Evolutionary conservation across 2,797 vertebrate species (phyloP).

Genomic region (Mionectes olivaceus): DNA sequence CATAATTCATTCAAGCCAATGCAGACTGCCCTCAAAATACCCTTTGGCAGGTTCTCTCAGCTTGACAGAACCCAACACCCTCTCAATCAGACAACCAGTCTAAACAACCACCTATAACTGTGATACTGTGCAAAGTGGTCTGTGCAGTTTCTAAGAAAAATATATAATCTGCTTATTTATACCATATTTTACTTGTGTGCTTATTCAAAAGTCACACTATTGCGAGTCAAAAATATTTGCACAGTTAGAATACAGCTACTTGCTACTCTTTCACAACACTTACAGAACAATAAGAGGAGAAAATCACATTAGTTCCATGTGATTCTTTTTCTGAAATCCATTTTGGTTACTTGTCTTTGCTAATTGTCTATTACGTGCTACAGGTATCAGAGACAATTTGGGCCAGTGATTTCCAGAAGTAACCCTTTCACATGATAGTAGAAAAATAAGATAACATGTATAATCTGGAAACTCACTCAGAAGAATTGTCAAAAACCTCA

Average conservation of each 20-base stretch:
- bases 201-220: neutral
- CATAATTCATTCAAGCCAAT: neutral
- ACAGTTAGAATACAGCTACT: neutral
- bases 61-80: neutral
- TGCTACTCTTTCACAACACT: neutral
- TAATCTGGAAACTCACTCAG: neutral
- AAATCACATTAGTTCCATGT: neutral
- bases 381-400: neutral
- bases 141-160: neutral
- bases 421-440: neutral
- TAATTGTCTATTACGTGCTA: neutral
- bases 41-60: neutral
- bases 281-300: neutral
- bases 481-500: neutral
- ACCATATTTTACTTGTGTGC: neutral
- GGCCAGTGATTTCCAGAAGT: neutral
- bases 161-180: neutral
- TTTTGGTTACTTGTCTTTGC: neutral
- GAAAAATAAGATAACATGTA: neutral
- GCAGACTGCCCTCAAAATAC: neutral
- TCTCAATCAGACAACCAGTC: neutral
- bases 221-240: accelerated
- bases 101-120: neutral
- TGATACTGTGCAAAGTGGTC: neutral
- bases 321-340: neutral